These are phyloP conservation scores for Hoplodrina blanda DNA, from an alignment of 2,888 invertebrate species.

Conservation along the genomic window DNA sequence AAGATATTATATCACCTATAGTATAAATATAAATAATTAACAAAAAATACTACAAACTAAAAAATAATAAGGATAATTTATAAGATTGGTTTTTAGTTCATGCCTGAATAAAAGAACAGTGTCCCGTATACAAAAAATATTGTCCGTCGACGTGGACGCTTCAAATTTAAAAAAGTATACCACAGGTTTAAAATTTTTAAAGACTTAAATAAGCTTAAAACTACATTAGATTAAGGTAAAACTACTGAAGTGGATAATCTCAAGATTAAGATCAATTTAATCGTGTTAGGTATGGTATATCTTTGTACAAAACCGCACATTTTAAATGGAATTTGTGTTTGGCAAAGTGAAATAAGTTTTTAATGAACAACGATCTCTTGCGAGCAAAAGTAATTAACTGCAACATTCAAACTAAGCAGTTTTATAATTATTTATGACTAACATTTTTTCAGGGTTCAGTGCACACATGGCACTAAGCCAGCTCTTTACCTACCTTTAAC, in stretches of 20 bases:
- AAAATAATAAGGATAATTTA: too few species aligned
- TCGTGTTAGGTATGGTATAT: conserved; percentile 32
- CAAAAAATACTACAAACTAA: too few species aligned
- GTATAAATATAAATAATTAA: too few species aligned
- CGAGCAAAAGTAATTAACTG: conserved; percentile 18
- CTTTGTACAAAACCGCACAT: conserved; percentile 12
- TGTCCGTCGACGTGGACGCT: not conserved
- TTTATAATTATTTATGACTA: conserved; percentile 27
- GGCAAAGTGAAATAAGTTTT: not conserved
- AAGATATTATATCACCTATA: too few species aligned
- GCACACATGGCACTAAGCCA: conserved; percentile 35
- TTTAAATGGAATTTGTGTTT: not conserved
- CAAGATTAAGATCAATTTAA: conserved; percentile 50
- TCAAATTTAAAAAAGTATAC: not conserved
- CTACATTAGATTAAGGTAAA: conserved; percentile 51
- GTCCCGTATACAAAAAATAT: not conserved
- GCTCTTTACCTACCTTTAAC: not conserved
- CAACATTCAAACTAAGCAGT: conserved; percentile 21
- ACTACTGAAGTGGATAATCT: conserved; percentile 59
- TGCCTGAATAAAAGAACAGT: not conserved
- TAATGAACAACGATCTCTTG: not conserved
- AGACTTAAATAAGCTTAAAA: conserved; percentile 41
- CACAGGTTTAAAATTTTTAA: conserved; percentile 11
- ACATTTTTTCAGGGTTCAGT: conserved; percentile 14
- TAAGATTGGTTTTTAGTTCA: not conserved